These are phyloP conservation scores for Cyprinus carpio DNA, from an alignment of 2,113 vertebrate genomes.

Conservation along the genomic window DNA sequence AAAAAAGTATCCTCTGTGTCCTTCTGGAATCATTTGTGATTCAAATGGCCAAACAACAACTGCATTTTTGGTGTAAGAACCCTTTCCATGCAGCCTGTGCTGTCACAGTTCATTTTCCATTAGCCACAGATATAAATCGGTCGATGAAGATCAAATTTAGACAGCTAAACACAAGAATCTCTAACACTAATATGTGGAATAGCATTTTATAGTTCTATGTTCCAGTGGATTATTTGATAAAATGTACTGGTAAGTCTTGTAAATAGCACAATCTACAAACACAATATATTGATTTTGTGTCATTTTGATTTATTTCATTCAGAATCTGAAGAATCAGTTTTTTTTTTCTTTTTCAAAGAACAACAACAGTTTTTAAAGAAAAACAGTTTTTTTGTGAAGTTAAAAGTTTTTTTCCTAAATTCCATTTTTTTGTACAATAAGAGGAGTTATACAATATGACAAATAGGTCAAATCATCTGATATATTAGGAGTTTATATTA, in stretches of 20 bases:
- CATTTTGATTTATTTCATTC: background rate
- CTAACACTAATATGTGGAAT: too few species aligned
- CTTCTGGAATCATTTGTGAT: background rate
- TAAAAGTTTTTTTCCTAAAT: too few species aligned
- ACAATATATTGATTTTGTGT: background rate
- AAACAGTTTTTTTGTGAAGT: too few species aligned
- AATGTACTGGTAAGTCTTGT: background rate
- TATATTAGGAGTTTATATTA: too few species aligned
- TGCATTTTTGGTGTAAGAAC: background rate
- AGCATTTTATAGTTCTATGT: background rate
- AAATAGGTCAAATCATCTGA: too few species aligned
- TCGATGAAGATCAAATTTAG: background rate
- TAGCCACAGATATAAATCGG: background rate
- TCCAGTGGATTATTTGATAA: background rate
- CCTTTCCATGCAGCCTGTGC: background rate
- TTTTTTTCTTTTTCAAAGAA: too few species aligned
- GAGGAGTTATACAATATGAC: too few species aligned
- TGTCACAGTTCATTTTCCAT: background rate
- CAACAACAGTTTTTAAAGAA: too few species aligned
- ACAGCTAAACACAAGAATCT: background rate
- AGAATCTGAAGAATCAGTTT: too few species aligned
- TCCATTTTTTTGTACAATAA: too few species aligned
- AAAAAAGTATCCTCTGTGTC: background rate
- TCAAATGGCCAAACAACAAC: background rate
- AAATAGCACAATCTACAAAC: background rate